A percentile compares a stretch with the other conserved stretches of the same genome.
These are phyloP conservation scores for Sinodicranocentrus sp. DNA, from an alignment of 2,888 invertebrate species.

Conservation along the genomic window DNA sequence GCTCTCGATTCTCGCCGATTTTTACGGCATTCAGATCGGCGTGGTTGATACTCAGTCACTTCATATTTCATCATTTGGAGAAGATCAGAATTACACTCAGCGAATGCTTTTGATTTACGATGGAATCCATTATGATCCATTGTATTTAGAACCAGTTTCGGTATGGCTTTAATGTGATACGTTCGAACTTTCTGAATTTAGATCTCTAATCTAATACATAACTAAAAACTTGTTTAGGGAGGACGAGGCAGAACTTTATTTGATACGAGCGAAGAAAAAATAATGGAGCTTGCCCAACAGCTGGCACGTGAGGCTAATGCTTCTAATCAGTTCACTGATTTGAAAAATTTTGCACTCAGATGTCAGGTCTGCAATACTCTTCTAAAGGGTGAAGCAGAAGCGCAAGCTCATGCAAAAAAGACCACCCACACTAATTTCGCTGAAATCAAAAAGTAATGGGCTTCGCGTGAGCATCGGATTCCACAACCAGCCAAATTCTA, in stretches of 20 bases:
- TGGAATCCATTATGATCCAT: constrained; percentile 97
- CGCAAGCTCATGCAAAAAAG: constrained; percentile 89
- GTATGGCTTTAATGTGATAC: constrained; percentile 80
- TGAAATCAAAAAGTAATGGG: constrained; percentile 77
- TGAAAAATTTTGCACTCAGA: constrained; percentile 90
- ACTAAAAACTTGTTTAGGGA: constrained; percentile 79
- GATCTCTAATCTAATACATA: not conserved
- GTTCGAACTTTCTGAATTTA: not conserved
- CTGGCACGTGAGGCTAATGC: constrained; percentile 93
- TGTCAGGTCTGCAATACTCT: constrained; percentile 89
- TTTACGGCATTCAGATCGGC: constrained; percentile 94
- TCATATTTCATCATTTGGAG: constrained; percentile 94
- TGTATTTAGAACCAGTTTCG: constrained; percentile 89
- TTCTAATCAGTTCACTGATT: constrained; percentile 93
- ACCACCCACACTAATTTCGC: constrained; percentile 85
- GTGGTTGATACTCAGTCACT: constrained; percentile 95
- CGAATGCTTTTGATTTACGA: constrained; percentile 94
- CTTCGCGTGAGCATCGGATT: not conserved
- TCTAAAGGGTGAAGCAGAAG: constrained; percentile 89
- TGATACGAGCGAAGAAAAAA: constrained; percentile 85
- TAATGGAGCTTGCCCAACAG: constrained; percentile 89
- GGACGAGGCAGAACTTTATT: constrained; percentile 93
- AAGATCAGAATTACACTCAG: constrained; percentile 90
- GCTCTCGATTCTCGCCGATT: constrained; percentile 89
- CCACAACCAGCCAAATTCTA: constrained; percentile 5